Base-by-base conservation (phyloP, 2,797 vertebrate genomes). In the Sebastiscus tertius region DNA sequence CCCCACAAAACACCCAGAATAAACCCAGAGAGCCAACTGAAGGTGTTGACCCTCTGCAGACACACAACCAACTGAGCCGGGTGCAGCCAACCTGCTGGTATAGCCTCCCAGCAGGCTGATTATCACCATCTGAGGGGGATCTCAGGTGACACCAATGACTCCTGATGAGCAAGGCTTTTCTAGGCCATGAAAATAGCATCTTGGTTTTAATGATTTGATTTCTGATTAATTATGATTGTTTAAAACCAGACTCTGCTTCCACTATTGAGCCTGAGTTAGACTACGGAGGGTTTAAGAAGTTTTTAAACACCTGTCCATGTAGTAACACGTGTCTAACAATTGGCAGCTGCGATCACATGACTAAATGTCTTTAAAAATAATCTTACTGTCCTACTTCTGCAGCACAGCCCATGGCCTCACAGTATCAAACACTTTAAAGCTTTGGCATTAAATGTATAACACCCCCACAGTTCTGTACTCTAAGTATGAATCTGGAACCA, bases 361-460 rank as follows among this genome's bases (percentile, higher is more conserved):
- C 67, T 59, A 29, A 72, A 61, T 69, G 72, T 65, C 31, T 72
- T 82, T 76, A 55, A 39, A 60, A n/a, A n/a, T 84, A 74, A 89
- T 71, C 61, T 55, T 12, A 46, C 26, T 68, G 36, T 27, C n/a
- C 27, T 68, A 29, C 9, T 55, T 70, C 61, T 52, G 11, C 31
- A 71, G 10, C 22, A 18, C 27, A 31, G 59, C 18, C 18, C 24
- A 16, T 10, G 24, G 18, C 67, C 13, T 54, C 64, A 20, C 33
- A 59, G 55, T 6, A 36, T 69, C 14, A 39, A 14, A 73, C 11
- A 26, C 27, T 63, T 34, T 1, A 33, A 52, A 56, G 14, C 16
- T 54, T 59, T 63, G n/a, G 46, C 27, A 54, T 8, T 31, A 29
- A 61, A 63, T 63, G 9, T n/a, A 11, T 39, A 4, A 6, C 54